Percentiles rank a stretch among this genome's conserved stretches.
phyloP scores from a whole-genome alignment of 2,888 invertebrate species.

The Silvanus unidentatus region DNA sequence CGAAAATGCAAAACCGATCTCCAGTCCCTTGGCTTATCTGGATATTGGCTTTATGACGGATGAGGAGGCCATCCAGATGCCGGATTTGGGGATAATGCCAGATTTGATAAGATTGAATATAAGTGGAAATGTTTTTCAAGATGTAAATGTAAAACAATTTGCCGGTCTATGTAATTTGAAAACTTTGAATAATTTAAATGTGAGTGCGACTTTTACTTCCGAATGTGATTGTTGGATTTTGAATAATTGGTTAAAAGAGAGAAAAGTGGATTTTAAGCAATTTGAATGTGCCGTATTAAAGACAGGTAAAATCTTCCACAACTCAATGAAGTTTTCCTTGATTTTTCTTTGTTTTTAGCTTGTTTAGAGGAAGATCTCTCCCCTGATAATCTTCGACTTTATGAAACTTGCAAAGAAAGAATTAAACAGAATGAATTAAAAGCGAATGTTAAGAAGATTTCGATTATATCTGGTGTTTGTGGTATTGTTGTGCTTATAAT shows the following conservation, averaged over 20 bases:
- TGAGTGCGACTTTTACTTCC: constrained; percentile 30
- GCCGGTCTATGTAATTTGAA: constrained; percentile 40
- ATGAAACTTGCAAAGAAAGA: constrained; percentile 2
- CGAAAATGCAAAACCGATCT: constrained; percentile 33
- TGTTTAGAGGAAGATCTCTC: constrained; percentile 8
- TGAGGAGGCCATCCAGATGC: constrained; percentile 27
- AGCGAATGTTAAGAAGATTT: constrained; percentile 7
- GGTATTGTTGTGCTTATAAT: constrained; percentile 2
- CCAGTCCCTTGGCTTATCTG: constrained; percentile 35
- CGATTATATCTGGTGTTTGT: constrained; percentile 6
- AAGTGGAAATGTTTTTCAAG: constrained; percentile 32
- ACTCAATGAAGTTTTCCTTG: no score
- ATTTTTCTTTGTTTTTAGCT: constrained; percentile 14
- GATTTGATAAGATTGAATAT: constrained; percentile 36
- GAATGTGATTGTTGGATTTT: constrained; percentile 40
- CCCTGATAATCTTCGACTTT: constrained; percentile 4
- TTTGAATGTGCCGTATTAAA: constrained; percentile 29
- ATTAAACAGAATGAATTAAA: constrained; percentile 3
- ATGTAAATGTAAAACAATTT: constrained; percentile 31
- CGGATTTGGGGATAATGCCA: constrained; percentile 36
- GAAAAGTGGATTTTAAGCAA: constrained; percentile 30
- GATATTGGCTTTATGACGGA: constrained; percentile 37
- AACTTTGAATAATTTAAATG: constrained; percentile 31
- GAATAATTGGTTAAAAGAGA: constrained; percentile 34
- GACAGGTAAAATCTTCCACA: constrained; percentile 32